phyloP scores from a whole-genome alignment of 2,888 invertebrate genomes.

The Drosophila formosana region DNA sequence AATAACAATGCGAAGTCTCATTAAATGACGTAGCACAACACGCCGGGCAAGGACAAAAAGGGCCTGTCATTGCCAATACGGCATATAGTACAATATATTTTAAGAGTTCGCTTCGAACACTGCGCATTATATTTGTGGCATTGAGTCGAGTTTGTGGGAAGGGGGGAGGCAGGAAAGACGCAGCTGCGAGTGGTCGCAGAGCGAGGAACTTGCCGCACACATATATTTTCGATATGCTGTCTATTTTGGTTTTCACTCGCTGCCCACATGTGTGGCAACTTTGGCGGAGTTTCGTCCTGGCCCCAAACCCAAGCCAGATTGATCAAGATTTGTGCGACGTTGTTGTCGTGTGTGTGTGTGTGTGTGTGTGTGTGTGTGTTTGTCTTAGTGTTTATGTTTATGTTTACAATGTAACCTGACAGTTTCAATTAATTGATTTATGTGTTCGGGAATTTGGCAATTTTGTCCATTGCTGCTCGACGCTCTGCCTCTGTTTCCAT shows the following conservation, averaged over 20 bases:
- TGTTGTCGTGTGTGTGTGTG: constrained; percentile 25
- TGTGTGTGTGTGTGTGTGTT: constrained; percentile 2
- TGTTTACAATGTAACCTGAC: constrained; percentile 70
- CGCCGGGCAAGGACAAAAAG: constrained; percentile 12
- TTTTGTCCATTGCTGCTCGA: constrained; percentile 19
- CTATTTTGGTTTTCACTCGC: constrained; percentile 29
- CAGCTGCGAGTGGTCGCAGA: constrained; percentile 50
- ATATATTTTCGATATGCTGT: constrained; percentile 20
- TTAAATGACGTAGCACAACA: constrained; percentile 71
- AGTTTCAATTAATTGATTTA: constrained; percentile 76
- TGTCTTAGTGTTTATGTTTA: constrained; percentile 51
- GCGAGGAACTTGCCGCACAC: constrained; percentile 31
- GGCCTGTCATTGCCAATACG: constrained; percentile 55
- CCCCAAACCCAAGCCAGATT: constrained; percentile 27
- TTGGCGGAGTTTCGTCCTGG: constrained; percentile 2
- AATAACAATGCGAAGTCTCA: constrained; percentile 68
- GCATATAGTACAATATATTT: constrained; percentile 16
- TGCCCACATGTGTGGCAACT: constrained; percentile 8
- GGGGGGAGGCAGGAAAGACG: neutral
- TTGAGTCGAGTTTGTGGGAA: neutral
- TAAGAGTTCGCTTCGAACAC: constrained; percentile 13
- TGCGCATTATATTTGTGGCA: constrained; percentile 27
- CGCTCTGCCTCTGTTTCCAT: neutral
- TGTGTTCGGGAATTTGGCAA: constrained; percentile 54
- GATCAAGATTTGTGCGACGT: constrained; percentile 58